phyloP scores from a whole-genome alignment of 1,140 invertebrate species.

The Drosophila biarmipes region DNA sequence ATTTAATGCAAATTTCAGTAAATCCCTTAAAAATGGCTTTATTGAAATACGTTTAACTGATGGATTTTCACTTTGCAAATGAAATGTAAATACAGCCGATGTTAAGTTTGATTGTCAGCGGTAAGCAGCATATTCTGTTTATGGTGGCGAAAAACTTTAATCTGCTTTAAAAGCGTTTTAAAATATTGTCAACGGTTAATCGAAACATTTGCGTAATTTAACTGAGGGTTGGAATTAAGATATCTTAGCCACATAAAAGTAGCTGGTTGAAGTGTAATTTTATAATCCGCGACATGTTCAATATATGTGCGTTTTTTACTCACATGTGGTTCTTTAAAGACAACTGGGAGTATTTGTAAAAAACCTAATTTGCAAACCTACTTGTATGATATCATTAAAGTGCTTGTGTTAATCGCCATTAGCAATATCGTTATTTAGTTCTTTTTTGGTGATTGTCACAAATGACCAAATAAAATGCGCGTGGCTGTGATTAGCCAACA shows the following conservation, averaged over 20 bases:
- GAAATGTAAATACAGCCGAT: constrained; percentile 2
- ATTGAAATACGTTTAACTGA: constrained; percentile 9
- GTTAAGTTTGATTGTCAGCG: neutral
- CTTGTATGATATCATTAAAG: neutral
- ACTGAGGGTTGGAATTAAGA: neutral
- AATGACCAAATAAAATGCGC: constrained; percentile 9
- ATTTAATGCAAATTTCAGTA: constrained; percentile 25
- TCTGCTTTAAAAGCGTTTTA: neutral
- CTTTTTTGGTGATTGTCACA: constrained; percentile 9
- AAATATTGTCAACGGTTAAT: neutral
- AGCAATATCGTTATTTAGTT: constrained; percentile 21
- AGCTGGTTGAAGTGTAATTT: neutral
- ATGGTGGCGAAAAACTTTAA: neutral
- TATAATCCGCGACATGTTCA: neutral
- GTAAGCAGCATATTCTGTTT: neutral
- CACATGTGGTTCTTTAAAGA: neutral
- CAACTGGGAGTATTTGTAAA: neutral
- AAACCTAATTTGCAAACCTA: constrained; percentile 23
- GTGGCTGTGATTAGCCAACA: constrained; percentile 29
- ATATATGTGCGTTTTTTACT: neutral
- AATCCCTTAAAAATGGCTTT: constrained; percentile 5
- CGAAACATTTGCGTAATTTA: neutral
- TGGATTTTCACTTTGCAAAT: constrained; percentile 10
- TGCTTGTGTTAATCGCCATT: constrained; percentile 30
- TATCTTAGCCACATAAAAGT: neutral